A percentile compares a stretch with the other conserved stretches of the same genome.
Conservation (phyloP, 64 coral and sea anemone species). For the Acropora tenuis region DNA sequence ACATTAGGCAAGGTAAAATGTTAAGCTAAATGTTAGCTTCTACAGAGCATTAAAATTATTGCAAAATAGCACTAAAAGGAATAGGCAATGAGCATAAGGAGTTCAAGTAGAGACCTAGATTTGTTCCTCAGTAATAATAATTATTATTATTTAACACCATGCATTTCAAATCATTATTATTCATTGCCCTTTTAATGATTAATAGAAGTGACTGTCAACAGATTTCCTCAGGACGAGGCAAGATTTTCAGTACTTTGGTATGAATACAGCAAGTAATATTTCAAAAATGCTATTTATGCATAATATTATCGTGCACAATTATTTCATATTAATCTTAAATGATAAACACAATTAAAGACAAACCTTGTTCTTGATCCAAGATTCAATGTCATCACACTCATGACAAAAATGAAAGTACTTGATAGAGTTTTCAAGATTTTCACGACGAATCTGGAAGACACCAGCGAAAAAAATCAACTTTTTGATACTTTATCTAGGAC, state of each 20-base stretch:
- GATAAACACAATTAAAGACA: not conserved
- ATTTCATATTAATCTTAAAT: not conserved
- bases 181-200: too few species aligned
- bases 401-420: slow-evolving; percentile 93
- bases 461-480: not conserved
- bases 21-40: slow-evolving; percentile 1
- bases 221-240: too few species aligned
- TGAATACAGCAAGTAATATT: too few species aligned
- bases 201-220: too few species aligned
- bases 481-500: not conserved
- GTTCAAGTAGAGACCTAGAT: not conserved
- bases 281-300: not conserved
- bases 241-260: too few species aligned
- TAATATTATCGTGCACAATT: too few species aligned
- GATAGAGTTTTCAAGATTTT: slow-evolving; percentile 81
- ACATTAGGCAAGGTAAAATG: not conserved
- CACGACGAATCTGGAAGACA: slow-evolving; percentile 52
- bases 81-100: not conserved
- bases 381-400: slow-evolving; percentile 92
- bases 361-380: slow-evolving; percentile 92
- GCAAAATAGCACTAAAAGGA: not conserved
- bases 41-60: not conserved
- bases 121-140: too few species aligned
- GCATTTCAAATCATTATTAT: too few species aligned
- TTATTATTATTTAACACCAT: too few species aligned